Percentiles rank a stretch among this genome's conserved stretches.
Evolutionary conservation across 1,140 invertebrate species (phyloP).

Genomic region (Atta colombica): DNA sequence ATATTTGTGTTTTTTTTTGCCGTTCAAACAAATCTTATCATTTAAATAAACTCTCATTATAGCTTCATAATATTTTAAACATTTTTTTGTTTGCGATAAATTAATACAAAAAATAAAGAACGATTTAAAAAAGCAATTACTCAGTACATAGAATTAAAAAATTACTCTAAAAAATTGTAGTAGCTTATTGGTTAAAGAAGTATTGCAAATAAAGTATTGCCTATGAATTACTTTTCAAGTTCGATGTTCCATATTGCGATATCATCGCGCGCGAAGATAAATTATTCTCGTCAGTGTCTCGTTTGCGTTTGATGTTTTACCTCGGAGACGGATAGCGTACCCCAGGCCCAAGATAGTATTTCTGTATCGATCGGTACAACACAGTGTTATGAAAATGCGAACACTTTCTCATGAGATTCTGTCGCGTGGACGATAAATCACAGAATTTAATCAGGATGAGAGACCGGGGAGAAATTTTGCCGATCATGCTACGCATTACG

Average conservation of each 20-base stretch:
- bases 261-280: conserved; percentile 43
- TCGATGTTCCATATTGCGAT: not conserved
- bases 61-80: not conserved
- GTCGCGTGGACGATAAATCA: conserved; percentile 49
- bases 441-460: conserved; percentile 53
- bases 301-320: conserved; percentile 36
- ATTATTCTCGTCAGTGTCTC: conserved; percentile 43
- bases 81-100: not conserved
- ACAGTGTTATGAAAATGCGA: conserved; percentile 38
- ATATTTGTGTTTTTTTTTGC: not conserved
- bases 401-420: conserved; percentile 53
- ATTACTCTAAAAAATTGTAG: conserved; percentile 4
- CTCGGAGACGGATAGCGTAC: not conserved
- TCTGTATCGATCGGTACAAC: conserved; percentile 53
- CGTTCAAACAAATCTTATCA: not conserved
- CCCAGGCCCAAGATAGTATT: not conserved
- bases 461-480: conserved; percentile 32
- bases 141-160: not conserved
- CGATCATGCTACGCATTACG: conserved; percentile 37
- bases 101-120: not conserved
- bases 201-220: not conserved
- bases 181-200: not conserved
- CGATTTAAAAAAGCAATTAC: conserved; percentile 15
- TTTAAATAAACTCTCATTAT: conserved; percentile 1
- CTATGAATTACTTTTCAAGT: conserved; percentile 7